These are phyloP conservation scores for Prorops nasuta DNA, from an alignment of 1,140 invertebrate species.

Conservation along the genomic window DNA sequence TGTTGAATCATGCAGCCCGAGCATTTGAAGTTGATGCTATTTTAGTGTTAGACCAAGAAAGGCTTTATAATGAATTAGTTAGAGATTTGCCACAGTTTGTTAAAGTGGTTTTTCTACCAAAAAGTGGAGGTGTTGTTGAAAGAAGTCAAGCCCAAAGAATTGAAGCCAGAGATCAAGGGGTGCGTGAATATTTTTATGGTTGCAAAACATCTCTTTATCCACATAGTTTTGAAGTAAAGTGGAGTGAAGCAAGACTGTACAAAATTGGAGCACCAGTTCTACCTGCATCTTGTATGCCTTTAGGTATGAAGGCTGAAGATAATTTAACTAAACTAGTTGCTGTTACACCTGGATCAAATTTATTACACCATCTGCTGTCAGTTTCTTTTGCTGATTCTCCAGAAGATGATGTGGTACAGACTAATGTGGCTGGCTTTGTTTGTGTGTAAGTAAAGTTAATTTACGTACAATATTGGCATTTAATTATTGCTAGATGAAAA, in stretches of 20 bases:
- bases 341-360: conserved; percentile 70
- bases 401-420: conserved; percentile 78
- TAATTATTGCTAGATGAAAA: conserved; percentile 5
- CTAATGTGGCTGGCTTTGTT: conserved; percentile 89
- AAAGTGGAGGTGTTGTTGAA: conserved; percentile 95
- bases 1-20: conserved; percentile 81
- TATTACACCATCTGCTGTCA: conserved; percentile 86
- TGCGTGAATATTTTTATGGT: conserved; percentile 97
- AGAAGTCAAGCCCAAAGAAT: conserved; percentile 69
- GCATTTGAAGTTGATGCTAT: conserved; percentile 96
- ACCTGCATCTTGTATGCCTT: conserved; percentile 91
- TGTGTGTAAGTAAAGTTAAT: conserved; percentile 78
- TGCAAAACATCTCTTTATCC: conserved; percentile 80
- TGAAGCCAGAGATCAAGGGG: conserved; percentile 76
- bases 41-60: conserved; percentile 94
- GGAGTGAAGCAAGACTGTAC: conserved; percentile 83
- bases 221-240: conserved; percentile 87
- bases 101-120: conserved; percentile 89
- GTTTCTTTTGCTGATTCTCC: conserved; percentile 78
- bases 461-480: background rate
- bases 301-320: conserved; percentile 93
- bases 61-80: conserved; percentile 91
- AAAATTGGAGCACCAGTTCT: conserved; percentile 93
- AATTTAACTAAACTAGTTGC: conserved; percentile 88
- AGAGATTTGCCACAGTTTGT: conserved; percentile 92